A percentile compares a stretch with the other conserved stretches of the same genome.
Evolutionary conservation across 2,888 invertebrate genomes (phyloP).

Genomic region (Papilio protenor): DNA sequence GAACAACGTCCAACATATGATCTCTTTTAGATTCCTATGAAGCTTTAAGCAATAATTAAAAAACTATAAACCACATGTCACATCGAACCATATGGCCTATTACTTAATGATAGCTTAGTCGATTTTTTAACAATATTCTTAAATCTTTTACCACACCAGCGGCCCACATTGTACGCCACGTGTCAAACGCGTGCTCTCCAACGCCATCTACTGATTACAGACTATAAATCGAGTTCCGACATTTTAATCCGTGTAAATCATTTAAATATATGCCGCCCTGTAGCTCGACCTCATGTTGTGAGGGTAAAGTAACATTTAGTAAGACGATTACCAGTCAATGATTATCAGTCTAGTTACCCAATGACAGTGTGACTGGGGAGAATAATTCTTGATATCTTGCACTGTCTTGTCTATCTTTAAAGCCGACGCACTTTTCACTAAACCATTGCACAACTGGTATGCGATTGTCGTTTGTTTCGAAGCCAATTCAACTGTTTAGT

Average conservation of each 20-base stretch:
- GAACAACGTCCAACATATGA: neutral
- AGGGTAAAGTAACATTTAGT: slow-evolving; percentile 2
- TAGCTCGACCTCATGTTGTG: neutral
- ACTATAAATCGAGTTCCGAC: slow-evolving; percentile 33
- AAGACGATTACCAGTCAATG: no score
- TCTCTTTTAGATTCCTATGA: neutral
- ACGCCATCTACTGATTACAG: slow-evolving; percentile 33
- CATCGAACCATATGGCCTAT: neutral
- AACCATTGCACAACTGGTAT: no score
- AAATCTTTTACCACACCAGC: slow-evolving; percentile 17
- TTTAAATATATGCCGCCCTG: slow-evolving; percentile 29
- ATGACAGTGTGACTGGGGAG: neutral
- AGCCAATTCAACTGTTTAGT: no score
- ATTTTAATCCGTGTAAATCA: slow-evolving; percentile 38
- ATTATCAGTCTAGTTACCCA: neutral
- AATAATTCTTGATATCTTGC: neutral
- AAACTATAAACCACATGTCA: slow-evolving; percentile 8
- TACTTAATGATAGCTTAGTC: neutral
- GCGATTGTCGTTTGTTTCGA: no score
- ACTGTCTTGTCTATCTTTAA: neutral
- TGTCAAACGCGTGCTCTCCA: slow-evolving; percentile 31
- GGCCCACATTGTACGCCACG: slow-evolving; percentile 19
- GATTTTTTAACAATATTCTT: slow-evolving; percentile 11
- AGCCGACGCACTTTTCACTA: no score
- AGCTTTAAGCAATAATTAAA: neutral